phyloP scores from a whole-genome alignment of 2,888 invertebrate genomes.

The Amblyteles armatorius region DNA sequence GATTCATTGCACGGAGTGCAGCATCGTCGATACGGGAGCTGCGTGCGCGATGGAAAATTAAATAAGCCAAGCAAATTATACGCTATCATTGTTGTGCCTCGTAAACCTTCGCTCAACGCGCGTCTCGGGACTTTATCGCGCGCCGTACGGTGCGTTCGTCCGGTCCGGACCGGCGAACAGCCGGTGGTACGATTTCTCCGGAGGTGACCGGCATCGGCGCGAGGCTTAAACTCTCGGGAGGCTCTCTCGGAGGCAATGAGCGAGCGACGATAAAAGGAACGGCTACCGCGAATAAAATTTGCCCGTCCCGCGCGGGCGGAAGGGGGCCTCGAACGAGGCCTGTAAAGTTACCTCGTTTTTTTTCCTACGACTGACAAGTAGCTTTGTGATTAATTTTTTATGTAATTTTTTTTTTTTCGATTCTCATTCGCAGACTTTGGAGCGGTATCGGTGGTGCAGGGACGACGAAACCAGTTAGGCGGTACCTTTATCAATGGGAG shows the following conservation, averaged over 20 bases:
- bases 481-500: conserved; percentile 99
- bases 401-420: background rate
- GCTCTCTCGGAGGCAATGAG: conserved; percentile 10
- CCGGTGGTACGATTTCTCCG: conserved; percentile 21
- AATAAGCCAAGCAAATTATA: conserved; percentile 76
- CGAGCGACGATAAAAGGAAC: conserved; percentile 51
- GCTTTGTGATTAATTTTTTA: conserved; percentile 18
- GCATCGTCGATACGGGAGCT: conserved; percentile 13
- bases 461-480: conserved; percentile 98
- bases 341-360: background rate
- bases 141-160: background rate
- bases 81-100: conserved; percentile 78
- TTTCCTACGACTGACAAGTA: conserved; percentile 5
- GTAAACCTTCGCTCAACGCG: conserved; percentile 73
- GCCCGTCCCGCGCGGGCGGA: background rate
- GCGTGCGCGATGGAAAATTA: conserved; percentile 65
- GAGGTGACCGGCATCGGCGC: background rate
- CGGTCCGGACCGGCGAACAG: background rate
- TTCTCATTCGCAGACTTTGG: conserved; percentile 77
- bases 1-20: conserved; percentile 22
- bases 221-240: background rate
- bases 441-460: conserved; percentile 90
- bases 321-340: background rate
- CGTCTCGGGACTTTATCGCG: conserved; percentile 53
- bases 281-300: conserved; percentile 38